phyloP scores from a whole-genome alignment of 2,888 invertebrate species.

The Lasioglossum morio region DNA sequence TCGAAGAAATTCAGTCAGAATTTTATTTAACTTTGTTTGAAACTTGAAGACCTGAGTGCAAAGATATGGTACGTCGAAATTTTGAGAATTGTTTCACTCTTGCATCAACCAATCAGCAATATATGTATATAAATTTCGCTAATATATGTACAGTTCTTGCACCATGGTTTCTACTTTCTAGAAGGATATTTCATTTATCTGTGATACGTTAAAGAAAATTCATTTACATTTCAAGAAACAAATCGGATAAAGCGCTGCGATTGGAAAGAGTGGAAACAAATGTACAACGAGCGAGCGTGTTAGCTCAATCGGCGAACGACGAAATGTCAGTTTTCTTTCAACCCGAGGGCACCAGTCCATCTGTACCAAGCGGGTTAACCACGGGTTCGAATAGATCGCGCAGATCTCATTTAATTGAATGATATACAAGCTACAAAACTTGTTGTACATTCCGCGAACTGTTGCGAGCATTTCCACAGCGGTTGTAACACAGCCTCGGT shows the following conservation, averaged over 20 bases:
- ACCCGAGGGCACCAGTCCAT: not conserved
- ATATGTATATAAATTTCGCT: not conserved
- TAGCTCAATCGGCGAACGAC: not conserved
- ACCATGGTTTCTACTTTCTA: not conserved
- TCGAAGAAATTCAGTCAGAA: not conserved
- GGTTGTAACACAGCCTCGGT: conserved; percentile 5
- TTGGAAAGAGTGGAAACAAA: not conserved
- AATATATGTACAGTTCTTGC: not conserved
- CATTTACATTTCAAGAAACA: not conserved
- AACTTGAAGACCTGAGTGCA: not conserved
- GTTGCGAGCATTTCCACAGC: conserved; percentile 8
- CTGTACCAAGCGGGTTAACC: not conserved
- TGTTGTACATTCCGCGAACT: conserved; percentile 14
- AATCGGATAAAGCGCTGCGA: not conserved
- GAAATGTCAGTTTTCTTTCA: conserved; percentile 15
- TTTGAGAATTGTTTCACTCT: too few species aligned
- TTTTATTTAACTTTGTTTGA: not conserved
- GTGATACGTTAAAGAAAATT: too few species aligned
- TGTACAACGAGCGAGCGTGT: not conserved
- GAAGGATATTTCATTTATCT: not conserved
- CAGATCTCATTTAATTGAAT: conserved; percentile 10
- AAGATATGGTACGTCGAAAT: not conserved
- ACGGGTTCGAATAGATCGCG: conserved; percentile 6
- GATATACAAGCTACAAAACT: conserved; percentile 10
- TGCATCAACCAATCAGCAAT: not conserved